Evolutionary conservation across 2,797 vertebrate genomes (phyloP), one percentile per base, ranked within the genome.

Genomic region (Xiphophorus birchmanni): DNA sequence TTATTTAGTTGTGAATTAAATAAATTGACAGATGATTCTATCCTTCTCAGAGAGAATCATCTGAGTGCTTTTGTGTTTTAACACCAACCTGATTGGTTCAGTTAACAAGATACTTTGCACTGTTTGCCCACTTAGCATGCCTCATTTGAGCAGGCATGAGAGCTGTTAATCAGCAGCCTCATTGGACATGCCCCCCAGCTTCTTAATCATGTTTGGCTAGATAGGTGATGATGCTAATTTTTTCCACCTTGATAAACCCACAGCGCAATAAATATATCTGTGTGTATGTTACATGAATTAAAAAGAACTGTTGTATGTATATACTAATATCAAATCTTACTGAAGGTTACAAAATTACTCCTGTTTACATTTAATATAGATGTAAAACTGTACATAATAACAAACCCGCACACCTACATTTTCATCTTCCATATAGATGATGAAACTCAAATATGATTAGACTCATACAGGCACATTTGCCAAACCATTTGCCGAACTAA

Each of bases 21-120:
- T 47, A 47, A 47, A 47, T 47, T 47, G 13, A 47, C 45, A 47
- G 13, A 47, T 47, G 45, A 47, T 47, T 35, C 17, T 63, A 12
- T 44, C 2, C 21, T 63, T 77, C 18, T 47, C 17, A 67, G 60
- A 65, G 8, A 3, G 11, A 12, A 15, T 65, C n/a, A 11, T 48
- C 44, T 7, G 9, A 63, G 56, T 47, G 56, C 29, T 48, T 76
- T 76, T 65, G 29, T 76, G 58, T 9, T 48, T 76, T 76, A 54
- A 63, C 42, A 45, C 8, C 23, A 18, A 76, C 26, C 32, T 56
- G 50, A 40, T 56, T 45, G 26, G 56, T 26, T 32, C 23, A 35
- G 18, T 48, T 63, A 48, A 35, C 74, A 56, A 75, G 35, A 58
- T 29, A 42, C 52, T 58, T 58, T 32, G n/a, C 56, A 63, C 18